phyloP scores from a whole-genome alignment of 2,113 vertebrate species.

The Gadus macrocephalus region DNA sequence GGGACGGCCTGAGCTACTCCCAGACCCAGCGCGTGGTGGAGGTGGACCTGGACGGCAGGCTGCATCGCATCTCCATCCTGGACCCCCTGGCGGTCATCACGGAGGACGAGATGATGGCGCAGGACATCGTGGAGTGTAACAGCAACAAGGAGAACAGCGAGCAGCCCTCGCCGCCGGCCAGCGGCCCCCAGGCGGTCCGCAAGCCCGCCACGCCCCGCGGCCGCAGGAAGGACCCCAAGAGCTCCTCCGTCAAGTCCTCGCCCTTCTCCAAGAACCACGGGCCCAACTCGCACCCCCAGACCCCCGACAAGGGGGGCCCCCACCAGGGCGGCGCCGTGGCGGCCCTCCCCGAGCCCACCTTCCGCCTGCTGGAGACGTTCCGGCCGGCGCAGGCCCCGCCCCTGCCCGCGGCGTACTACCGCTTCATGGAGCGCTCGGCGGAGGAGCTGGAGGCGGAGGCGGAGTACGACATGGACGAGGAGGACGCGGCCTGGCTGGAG shows the following conservation, averaged over 20 bases:
- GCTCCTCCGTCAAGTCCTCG: slow-evolving; percentile 39
- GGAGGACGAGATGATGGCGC: slow-evolving; percentile 91
- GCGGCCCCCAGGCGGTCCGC: slow-evolving; percentile 74
- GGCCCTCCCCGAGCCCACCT: slow-evolving; percentile 86
- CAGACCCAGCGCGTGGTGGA: slow-evolving; percentile 95
- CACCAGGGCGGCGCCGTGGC: slow-evolving; percentile 55
- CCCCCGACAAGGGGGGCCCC: slow-evolving; percentile 54
- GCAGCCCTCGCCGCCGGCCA: slow-evolving; percentile 77
- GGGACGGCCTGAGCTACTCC: slow-evolving; percentile 89
- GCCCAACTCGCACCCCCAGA: slow-evolving; percentile 40
- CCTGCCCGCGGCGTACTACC: slow-evolving; percentile 84
- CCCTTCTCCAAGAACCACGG: slow-evolving; percentile 62
- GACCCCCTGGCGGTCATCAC: slow-evolving; percentile 94
- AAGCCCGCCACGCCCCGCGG: slow-evolving; percentile 76
- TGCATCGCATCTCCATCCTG: slow-evolving; percentile 93
- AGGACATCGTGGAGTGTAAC: slow-evolving; percentile 95
- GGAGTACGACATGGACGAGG: slow-evolving; percentile 98
- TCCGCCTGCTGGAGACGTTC: slow-evolving; percentile 81
- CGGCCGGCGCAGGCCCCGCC: slow-evolving; percentile 73
- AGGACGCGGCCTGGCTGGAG: slow-evolving; percentile 91
- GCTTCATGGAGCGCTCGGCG: slow-evolving; percentile 83
- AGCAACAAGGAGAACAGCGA: slow-evolving; percentile 99
- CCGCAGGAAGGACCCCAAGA: slow-evolving; percentile 82
- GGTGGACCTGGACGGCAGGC: slow-evolving; percentile 92
- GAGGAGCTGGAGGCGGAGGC: slow-evolving; percentile 86